These are phyloP conservation scores for Sphinx pinastri DNA, from an alignment of 2,888 invertebrate species.

Conservation along the genomic window DNA sequence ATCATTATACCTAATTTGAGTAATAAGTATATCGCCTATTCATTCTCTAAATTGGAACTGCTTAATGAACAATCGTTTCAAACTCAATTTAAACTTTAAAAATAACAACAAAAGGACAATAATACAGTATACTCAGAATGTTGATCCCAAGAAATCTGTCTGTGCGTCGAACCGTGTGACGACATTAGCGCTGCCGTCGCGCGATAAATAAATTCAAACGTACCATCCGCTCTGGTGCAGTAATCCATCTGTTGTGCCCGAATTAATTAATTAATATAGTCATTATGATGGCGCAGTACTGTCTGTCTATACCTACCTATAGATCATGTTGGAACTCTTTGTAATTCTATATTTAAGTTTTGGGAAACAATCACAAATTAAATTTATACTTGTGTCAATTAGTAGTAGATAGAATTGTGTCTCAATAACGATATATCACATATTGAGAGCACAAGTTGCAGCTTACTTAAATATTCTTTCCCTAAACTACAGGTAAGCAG, in stretches of 20 bases:
- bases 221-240: conserved; percentile 35
- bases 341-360: not conserved
- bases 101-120: not conserved
- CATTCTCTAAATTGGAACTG: too few species aligned
- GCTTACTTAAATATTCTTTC: too few species aligned
- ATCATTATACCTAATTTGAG: too few species aligned
- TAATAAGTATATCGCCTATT: too few species aligned
- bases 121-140: not conserved
- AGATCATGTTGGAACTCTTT: too few species aligned
- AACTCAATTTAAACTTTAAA: too few species aligned
- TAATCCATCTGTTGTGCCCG: conserved; percentile 53
- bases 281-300: conserved; percentile 24
- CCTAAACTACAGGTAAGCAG: too few species aligned
- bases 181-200: conserved; percentile 49
- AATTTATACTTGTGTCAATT: not conserved
- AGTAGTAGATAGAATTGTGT: not conserved
- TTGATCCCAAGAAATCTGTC: conserved; percentile 21
- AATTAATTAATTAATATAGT: conserved; percentile 44
- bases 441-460: not conserved
- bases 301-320: not conserved
- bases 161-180: conserved; percentile 46
- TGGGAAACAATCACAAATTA: not conserved
- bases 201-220: conserved; percentile 53
- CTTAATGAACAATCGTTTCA: too few species aligned
- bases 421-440: not conserved